Base-by-base conservation (phyloP, 2,113 vertebrate species). In the Tachuris rubrigastra region DNA sequence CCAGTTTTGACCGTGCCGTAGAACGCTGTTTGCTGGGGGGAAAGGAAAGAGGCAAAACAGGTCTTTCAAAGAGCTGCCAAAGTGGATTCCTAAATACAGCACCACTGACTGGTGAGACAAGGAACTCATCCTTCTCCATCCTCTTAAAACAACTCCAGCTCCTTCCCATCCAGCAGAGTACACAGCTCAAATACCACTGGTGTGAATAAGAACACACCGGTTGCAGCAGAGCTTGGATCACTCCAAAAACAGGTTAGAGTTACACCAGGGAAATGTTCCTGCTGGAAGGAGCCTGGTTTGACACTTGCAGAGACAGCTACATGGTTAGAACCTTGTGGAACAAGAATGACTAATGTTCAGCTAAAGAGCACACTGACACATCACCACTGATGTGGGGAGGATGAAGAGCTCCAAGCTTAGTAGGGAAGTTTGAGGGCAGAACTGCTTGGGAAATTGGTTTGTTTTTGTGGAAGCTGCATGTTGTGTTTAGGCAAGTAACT, bases 1-100 rank as follows among this genome's bases (percentile, higher is more conserved):
- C 99, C 98, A 0, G 98, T 98, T 98, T 99, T 99, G 91, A 99
- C 98, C 0, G 98, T 98, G 69, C 88, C 97, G 25, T 98, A 99
- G 96, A 99, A 99, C 1, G 96, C 84, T 0, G 97, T 98, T 98
- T 99, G 97, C 75, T 73, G 77, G 84, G 1, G 47, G 5, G 74
- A 93, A 65, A 68, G 27, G 25, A 85, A 75, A 76, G 71, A 82
- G 72, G 76, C 8, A 67, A 71, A 58, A 60, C 3, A 50, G 20
- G 47, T 12, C 27, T 88, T n/a, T 88, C 42, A n/a, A 39, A 75
- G 23, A 85, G 74, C 21, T 75, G 30, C 18, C 44, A 87, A n/a
- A 23, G 33, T 4, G 4, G 16, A 8, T 30, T 46, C 33, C 41
- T 31, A 53, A 89, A 77, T 5, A 27, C 37, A 65, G 19, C 15